Conservation (phyloP, 2,888 invertebrate species). For the Polyommatus iphigenia region DNA sequence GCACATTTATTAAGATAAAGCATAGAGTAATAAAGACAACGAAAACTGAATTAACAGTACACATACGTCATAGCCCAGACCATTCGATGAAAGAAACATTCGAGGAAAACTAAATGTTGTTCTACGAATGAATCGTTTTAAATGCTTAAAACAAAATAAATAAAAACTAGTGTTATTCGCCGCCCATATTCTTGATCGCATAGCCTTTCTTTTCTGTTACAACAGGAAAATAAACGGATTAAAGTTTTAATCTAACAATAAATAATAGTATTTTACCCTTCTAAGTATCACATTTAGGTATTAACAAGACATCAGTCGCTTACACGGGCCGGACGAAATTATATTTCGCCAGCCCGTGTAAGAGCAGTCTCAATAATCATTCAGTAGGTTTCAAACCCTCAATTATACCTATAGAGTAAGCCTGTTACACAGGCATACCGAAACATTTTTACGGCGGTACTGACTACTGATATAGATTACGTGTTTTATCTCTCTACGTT, state of each 20-base stretch:
- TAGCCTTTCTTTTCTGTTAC: background rate
- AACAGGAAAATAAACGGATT: background rate
- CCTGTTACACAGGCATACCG: background rate
- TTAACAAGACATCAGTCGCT: slow-evolving; percentile 66
- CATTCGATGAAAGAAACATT: background rate
- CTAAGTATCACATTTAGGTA: slow-evolving; percentile 65
- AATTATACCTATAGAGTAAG: background rate
- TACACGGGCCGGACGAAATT: slow-evolving; percentile 9
- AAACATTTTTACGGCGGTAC: background rate
- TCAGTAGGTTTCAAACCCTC: slow-evolving; percentile 11
- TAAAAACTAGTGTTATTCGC: slow-evolving; percentile 5
- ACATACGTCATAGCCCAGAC: slow-evolving; percentile 1
- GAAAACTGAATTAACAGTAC: slow-evolving; percentile 8
- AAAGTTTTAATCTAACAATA: slow-evolving; percentile 32
- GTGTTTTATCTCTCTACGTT: background rate
- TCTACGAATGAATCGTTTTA: background rate
- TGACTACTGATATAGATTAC: slow-evolving; percentile 11
- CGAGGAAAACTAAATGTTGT: background rate
- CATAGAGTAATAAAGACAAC: too few relatives aligned
- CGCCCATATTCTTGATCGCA: background rate
- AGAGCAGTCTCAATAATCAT: slow-evolving; percentile 8
- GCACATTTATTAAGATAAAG: slow-evolving; percentile 20
- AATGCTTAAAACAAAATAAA: background rate
- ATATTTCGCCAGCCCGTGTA: background rate
- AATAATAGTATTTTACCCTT: slow-evolving; percentile 36